Conservation (phyloP, 2,797 vertebrate genomes). For the Phataginus tetradactyla region DNA sequence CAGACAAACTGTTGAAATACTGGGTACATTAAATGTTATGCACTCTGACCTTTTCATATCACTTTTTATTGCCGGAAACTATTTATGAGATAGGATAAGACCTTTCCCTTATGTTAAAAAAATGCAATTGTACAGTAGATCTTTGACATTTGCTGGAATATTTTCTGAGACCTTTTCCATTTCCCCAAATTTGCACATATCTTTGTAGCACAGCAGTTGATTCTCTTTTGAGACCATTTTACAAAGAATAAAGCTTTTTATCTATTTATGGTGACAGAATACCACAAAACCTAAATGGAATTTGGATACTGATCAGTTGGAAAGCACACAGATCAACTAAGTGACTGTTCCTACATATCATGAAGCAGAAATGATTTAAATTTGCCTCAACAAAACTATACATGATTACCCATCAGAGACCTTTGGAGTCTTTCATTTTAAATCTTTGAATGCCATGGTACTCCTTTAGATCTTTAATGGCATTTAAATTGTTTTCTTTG, state of each 20-base stretch:
- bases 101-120: constrained; percentile 60
- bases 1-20: constrained; percentile 52
- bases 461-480: neutral
- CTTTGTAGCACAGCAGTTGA: constrained; percentile 32
- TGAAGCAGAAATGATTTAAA: neutral
- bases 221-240: constrained; percentile 34
- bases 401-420: neutral
- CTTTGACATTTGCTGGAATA: constrained; percentile 71
- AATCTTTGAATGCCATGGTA: neutral
- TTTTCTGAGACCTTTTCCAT: constrained; percentile 59
- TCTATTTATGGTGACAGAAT: constrained; percentile 11
- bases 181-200: constrained; percentile 54
- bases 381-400: neutral
- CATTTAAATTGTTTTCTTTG: neutral
- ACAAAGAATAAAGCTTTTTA: constrained; percentile 39
- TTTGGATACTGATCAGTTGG: neutral
- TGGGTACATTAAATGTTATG: neutral
- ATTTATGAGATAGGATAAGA: constrained; percentile 64
- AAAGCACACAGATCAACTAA: neutral
- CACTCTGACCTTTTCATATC: constrained; percentile 63
- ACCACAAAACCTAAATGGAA: neutral
- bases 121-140: constrained; percentile 56
- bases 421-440: neutral
- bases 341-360: neutral
- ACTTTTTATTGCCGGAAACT: constrained; percentile 59